A percentile compares a stretch with the other conserved stretches of the same genome.
Conservation (phyloP, 2,797 vertebrate genomes). For the Typhlichthys eigenmanni region DNA sequence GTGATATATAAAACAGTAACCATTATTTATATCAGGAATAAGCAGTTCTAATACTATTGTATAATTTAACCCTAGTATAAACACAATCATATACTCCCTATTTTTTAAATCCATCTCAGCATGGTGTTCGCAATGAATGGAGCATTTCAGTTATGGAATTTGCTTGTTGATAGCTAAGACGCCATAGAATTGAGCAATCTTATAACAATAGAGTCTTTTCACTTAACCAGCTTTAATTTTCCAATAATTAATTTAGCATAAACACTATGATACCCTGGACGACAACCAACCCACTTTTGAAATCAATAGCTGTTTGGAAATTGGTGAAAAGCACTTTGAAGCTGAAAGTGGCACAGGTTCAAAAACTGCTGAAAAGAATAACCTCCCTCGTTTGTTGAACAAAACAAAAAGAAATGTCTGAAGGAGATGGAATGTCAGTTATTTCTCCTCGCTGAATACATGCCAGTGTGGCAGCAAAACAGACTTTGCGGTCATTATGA, state of each 20-base stretch:
- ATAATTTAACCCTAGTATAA: too few relatives aligned
- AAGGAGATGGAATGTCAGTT: constrained; percentile 25
- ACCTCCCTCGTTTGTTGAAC: constrained; percentile 11
- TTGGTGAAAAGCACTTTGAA: constrained; percentile 22
- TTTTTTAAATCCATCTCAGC: too few relatives aligned
- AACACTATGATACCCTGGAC: neutral
- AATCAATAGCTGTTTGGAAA: constrained; percentile 24
- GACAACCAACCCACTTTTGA: too few relatives aligned
- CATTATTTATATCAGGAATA: too few relatives aligned
- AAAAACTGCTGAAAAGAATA: constrained; percentile 15
- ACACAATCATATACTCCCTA: too few relatives aligned
- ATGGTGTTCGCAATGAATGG: too few relatives aligned
- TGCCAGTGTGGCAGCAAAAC: constrained; percentile 12
- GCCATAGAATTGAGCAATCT: neutral
- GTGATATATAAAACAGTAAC: too few relatives aligned
- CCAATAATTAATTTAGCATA: neutral
- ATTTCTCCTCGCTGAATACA: constrained; percentile 31
- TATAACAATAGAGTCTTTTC: neutral
- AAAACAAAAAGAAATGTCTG: constrained; percentile 17
- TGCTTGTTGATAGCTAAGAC: too few relatives aligned
- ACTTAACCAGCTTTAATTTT: neutral
- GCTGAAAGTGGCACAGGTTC: constrained; percentile 8
- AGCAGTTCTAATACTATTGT: too few relatives aligned
- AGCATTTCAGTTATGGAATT: too few relatives aligned
- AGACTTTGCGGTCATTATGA: constrained; percentile 2